Conservation (phyloP, 2,888 invertebrate genomes). For the Cremastobaeus sp. region DNA sequence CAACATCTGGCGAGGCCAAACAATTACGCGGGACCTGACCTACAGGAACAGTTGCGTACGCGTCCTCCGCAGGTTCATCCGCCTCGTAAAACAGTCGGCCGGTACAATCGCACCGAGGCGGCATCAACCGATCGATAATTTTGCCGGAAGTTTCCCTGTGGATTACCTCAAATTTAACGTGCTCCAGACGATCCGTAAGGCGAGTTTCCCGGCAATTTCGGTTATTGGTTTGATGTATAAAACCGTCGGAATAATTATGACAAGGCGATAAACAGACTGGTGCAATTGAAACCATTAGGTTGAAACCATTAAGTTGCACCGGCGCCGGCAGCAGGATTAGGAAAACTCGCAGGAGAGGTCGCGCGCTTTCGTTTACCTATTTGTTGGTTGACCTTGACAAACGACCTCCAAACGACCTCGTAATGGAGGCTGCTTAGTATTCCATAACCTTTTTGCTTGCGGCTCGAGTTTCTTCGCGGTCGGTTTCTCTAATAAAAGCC, state of each 20-base stretch:
- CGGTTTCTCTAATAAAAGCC: too few relatives aligned
- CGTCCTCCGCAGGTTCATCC: slow-evolving; percentile 26
- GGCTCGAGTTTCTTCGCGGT: slow-evolving; percentile 54
- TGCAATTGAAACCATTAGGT: too few relatives aligned
- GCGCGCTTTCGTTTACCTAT: too few relatives aligned
- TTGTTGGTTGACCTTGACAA: background rate
- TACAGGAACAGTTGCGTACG: slow-evolving; percentile 34
- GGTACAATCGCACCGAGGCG: slow-evolving; percentile 21
- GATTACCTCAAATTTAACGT: slow-evolving; percentile 19
- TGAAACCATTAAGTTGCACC: too few relatives aligned
- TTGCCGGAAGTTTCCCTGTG: slow-evolving; percentile 10
- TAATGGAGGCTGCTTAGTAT: background rate
- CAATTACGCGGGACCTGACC: slow-evolving; percentile 40
- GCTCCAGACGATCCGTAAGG: slow-evolving; percentile 13
- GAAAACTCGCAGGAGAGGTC: too few relatives aligned
- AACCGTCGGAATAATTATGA: slow-evolving; percentile 21
- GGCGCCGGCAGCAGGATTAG: too few relatives aligned
- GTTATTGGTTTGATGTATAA: slow-evolving; percentile 10
- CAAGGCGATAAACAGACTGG: slow-evolving; percentile 21
- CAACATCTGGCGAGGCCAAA: slow-evolving; percentile 32
- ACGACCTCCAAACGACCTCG: too few relatives aligned
- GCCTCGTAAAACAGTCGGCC: slow-evolving; percentile 43
- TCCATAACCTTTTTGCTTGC: slow-evolving; percentile 25
- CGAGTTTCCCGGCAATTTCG: slow-evolving; percentile 19
- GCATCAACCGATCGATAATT: slow-evolving; percentile 33